These are phyloP conservation scores for Drosophila asahinai DNA, from an alignment of 1,140 invertebrate species.

Conservation along the genomic window DNA sequence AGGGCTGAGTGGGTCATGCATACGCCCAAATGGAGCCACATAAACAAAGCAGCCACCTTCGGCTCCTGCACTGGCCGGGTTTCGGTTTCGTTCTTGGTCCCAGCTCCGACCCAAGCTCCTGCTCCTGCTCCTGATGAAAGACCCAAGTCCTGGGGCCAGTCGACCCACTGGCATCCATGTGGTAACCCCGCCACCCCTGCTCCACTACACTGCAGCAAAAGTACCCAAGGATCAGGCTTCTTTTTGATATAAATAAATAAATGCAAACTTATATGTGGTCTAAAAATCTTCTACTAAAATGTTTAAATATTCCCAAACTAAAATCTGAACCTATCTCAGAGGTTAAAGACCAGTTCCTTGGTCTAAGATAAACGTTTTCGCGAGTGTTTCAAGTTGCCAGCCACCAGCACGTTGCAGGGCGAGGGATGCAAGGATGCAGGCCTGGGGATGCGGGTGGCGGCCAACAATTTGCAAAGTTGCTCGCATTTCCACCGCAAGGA, in stretches of 20 bases:
- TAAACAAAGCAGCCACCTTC: conserved; percentile 70
- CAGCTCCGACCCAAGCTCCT: background rate
- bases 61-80: background rate
- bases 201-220: conserved; percentile 5
- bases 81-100: conserved; percentile 28
- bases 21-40: conserved; percentile 73
- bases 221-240: background rate
- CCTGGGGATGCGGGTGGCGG: conserved; percentile 44
- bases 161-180: conserved; percentile 47
- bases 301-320: too few species aligned
- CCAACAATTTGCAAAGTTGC: conserved; percentile 75
- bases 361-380: conserved; percentile 3
- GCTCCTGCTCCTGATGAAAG: conserved; percentile 43
- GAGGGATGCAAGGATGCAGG: background rate
- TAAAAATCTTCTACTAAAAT: background rate
- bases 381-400: conserved; percentile 38
- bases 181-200: conserved; percentile 9
- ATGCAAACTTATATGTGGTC: background rate
- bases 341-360: background rate
- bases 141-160: conserved; percentile 46
- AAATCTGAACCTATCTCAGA: background rate
- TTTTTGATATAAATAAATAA: background rate
- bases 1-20: conserved; percentile 41
- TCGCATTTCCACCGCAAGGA: conserved; percentile 53
- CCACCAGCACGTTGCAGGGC: conserved; percentile 56